Evolutionary conservation across 2,113 vertebrate genomes (phyloP).

Genomic region (Synchiropus splendidus): DNA sequence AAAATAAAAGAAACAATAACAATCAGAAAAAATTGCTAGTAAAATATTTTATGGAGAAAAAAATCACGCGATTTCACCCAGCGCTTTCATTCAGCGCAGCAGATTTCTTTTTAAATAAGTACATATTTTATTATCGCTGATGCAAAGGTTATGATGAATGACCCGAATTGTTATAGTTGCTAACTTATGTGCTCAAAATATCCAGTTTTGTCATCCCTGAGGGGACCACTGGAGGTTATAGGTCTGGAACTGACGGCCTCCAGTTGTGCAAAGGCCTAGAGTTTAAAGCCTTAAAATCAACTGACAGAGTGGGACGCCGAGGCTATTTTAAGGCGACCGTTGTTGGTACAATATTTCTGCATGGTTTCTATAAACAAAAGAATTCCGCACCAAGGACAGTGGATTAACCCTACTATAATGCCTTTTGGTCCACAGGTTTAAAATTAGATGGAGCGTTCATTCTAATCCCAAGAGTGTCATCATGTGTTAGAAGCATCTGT

Average conservation of each 20-base stretch:
- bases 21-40: too few species aligned
- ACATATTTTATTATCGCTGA: too few species aligned
- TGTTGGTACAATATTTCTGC: conserved; percentile 35
- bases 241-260: conserved; percentile 7
- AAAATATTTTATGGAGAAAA: too few species aligned
- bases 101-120: too few species aligned
- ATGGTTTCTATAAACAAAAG: conserved; percentile 60
- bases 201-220: conserved; percentile 23
- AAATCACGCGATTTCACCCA: too few species aligned
- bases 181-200: conserved; percentile 34
- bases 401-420: conserved; percentile 73
- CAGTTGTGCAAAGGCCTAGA: conserved; percentile 24
- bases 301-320: conserved; percentile 9
- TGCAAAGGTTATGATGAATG: too few species aligned
- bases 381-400: conserved; percentile 70
- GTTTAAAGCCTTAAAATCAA: conserved; percentile 37
- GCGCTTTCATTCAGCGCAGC: too few species aligned
- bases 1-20: too few species aligned
- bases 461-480: conserved; percentile 84
- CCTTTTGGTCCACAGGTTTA: conserved; percentile 75
- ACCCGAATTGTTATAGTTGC: conserved; percentile 1
- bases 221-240: conserved; percentile 11
- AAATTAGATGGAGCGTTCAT: conserved; percentile 83
- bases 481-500: conserved; percentile 87
- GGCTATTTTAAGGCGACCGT: conserved; percentile 39